phyloP scores from a whole-genome alignment of 1,140 invertebrate species.

The Globodera rostochiensis region DNA sequence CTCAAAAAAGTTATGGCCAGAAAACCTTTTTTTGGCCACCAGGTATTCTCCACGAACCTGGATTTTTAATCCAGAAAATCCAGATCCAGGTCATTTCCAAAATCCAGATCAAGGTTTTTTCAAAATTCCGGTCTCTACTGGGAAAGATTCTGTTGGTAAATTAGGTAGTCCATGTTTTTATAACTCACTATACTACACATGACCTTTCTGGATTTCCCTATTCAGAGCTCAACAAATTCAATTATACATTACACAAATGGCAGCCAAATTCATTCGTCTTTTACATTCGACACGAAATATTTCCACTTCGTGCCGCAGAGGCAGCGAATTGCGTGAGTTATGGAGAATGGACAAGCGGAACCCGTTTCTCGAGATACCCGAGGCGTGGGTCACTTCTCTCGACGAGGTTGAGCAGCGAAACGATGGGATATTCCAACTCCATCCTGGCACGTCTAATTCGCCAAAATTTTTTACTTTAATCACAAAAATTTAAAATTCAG shows the following conservation, averaged over 20 bases:
- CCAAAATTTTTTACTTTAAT: neutral
- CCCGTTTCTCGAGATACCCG: constrained; percentile 45
- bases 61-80: too few relatives aligned
- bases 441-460: constrained; percentile 72
- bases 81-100: too few relatives aligned
- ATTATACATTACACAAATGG: neutral
- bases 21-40: too few relatives aligned
- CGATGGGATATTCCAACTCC: constrained; percentile 80
- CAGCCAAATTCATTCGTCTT: neutral
- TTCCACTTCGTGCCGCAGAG: neutral
- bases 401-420: constrained; percentile 79
- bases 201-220: too few relatives aligned
- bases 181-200: too few relatives aligned
- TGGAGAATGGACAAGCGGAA: constrained; percentile 47
- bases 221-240: too few relatives aligned
- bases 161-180: too few relatives aligned
- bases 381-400: constrained; percentile 90
- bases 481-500: constrained; percentile 30
- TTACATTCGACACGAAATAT: neutral
- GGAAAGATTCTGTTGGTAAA: too few relatives aligned
- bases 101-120: too few relatives aligned
- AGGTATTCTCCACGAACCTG: too few relatives aligned
- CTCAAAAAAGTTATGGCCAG: too few relatives aligned
- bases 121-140: too few relatives aligned
- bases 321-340: constrained; percentile 21